phyloP scores from a whole-genome alignment of 1,140 invertebrate species.

The Anagrus nilaparvatae region DNA sequence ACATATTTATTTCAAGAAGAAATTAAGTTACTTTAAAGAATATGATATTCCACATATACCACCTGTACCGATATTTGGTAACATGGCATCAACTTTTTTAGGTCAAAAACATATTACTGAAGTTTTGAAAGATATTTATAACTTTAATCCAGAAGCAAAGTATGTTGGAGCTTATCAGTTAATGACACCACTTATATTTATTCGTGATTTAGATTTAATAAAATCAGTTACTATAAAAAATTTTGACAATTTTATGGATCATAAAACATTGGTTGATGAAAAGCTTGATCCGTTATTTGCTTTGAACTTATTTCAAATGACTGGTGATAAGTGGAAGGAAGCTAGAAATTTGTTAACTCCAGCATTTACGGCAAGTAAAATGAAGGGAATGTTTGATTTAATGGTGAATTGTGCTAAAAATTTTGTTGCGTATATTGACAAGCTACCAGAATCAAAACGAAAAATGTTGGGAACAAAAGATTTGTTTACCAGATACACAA shows the following conservation, averaged over 20 bases:
- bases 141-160: conserved; percentile 13
- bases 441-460: conserved; percentile 16
- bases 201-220: conserved; percentile 36
- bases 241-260: conserved; percentile 35
- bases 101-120: not conserved
- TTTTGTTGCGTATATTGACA: conserved; percentile 22
- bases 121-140: conserved; percentile 7
- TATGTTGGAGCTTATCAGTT: conserved; percentile 20
- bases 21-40: too few relatives aligned
- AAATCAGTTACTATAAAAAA: conserved; percentile 38
- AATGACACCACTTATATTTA: conserved; percentile 22
- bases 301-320: conserved; percentile 26
- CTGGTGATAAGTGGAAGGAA: conserved; percentile 32
- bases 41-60: too few relatives aligned
- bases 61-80: too few relatives aligned
- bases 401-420: conserved; percentile 24
- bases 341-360: conserved; percentile 32
- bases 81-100: too few relatives aligned
- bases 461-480: conserved; percentile 24
- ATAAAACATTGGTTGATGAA: conserved; percentile 27
- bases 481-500: conserved; percentile 27
- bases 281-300: conserved; percentile 25
- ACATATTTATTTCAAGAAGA: too few relatives aligned
- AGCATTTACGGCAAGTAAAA: conserved; percentile 35
- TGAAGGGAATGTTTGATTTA: conserved; percentile 29